Conservation (phyloP, 2,113 vertebrate species). For the Panthera leo region DNA sequence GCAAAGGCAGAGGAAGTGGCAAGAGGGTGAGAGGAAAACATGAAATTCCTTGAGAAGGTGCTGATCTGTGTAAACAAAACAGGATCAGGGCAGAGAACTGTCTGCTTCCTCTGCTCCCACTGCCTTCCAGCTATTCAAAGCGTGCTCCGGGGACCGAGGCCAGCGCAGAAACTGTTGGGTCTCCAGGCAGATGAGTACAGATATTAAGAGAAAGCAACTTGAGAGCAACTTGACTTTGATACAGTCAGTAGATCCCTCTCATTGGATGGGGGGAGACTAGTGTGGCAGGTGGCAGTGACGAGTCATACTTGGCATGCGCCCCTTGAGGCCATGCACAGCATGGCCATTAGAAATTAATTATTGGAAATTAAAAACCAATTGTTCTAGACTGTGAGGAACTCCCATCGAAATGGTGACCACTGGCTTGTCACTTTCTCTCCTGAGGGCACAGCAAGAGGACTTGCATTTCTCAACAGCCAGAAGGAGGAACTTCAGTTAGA, state of each 20-base stretch:
- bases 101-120: neutral
- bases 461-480: neutral
- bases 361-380: neutral
- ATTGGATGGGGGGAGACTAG: accelerated
- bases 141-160: neutral
- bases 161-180: neutral
- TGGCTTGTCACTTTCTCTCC: neutral
- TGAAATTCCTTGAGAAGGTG: neutral
- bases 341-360: neutral
- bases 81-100: neutral
- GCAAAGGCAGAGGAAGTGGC: neutral
- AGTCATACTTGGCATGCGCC: neutral
- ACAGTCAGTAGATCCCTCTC: neutral
- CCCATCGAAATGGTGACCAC: neutral
- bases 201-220: neutral
- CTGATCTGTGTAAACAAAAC: neutral
- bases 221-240: neutral
- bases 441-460: neutral
- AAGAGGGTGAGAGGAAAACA: neutral
- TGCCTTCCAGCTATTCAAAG: neutral
- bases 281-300: accelerated
- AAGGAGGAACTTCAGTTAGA: neutral
- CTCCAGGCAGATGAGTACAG: neutral
- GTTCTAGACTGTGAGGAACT: neutral
- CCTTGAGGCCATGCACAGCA: accelerated